Evolutionary conservation across 2,888 invertebrate genomes (phyloP).

Genomic region (Mythimna albipuncta): DNA sequence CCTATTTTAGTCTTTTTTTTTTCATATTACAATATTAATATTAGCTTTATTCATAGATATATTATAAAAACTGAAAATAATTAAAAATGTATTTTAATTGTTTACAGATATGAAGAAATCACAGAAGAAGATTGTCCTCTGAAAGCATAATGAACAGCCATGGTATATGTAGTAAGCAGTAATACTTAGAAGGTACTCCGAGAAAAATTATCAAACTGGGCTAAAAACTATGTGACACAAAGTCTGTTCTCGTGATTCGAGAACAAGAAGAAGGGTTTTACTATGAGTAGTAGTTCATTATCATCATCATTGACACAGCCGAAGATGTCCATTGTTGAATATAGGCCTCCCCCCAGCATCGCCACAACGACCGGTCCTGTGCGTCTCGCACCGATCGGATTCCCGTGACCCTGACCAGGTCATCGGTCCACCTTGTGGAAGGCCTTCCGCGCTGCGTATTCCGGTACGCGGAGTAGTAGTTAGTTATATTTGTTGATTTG

Average conservation of each 20-base stretch:
- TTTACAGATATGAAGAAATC: constrained; percentile 39
- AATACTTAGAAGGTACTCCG: neutral
- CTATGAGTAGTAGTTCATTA: neutral
- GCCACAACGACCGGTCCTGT: too few relatives aligned
- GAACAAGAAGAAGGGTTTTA: neutral
- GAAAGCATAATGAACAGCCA: neutral
- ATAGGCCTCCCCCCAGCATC: too few relatives aligned
- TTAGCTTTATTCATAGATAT: too few relatives aligned
- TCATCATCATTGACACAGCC: too few relatives aligned
- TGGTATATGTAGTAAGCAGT: neutral
- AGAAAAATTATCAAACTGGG: neutral
- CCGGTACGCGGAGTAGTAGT: too few relatives aligned
- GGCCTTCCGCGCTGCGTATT: too few relatives aligned
- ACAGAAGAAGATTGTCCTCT: constrained; percentile 42
- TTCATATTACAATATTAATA: too few relatives aligned
- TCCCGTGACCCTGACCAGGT: too few relatives aligned
- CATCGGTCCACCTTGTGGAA: too few relatives aligned
- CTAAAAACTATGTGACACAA: constrained; percentile 1
- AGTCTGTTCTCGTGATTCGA: neutral
- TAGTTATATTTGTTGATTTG: neutral
- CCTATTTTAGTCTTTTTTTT: neutral
- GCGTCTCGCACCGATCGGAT: too few relatives aligned
- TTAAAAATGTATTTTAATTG: neutral
- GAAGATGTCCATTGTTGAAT: too few relatives aligned
- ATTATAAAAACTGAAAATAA: too few relatives aligned